A percentile compares a stretch with the other conserved stretches of the same genome.
phyloP scores from a whole-genome alignment of 1,140 invertebrate species.

The Nephotettix cincticeps region DNA sequence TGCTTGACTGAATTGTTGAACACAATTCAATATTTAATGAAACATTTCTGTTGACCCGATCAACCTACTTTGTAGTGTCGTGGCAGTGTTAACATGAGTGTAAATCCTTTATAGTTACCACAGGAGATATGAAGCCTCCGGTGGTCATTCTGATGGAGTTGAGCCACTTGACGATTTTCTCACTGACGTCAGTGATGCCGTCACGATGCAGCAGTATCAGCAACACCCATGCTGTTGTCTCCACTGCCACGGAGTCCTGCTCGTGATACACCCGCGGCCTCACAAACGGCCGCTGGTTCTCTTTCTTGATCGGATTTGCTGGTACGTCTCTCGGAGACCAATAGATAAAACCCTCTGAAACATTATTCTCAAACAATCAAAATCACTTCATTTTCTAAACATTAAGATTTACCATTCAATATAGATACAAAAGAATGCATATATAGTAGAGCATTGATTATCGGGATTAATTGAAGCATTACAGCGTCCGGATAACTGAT shows the following conservation, averaged over 20 bases:
- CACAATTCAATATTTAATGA: too few relatives aligned
- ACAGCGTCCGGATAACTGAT: too few relatives aligned
- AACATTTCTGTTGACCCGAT: too few relatives aligned
- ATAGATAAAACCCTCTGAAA: conserved; percentile 52
- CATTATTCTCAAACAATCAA: neutral
- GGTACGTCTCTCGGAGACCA: conserved; percentile 50
- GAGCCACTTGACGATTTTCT: conserved; percentile 59
- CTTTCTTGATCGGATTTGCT: conserved; percentile 46
- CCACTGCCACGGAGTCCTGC: conserved; percentile 52
- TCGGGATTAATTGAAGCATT: too few relatives aligned
- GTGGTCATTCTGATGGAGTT: conserved; percentile 57
- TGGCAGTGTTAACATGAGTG: too few relatives aligned
- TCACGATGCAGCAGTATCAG: conserved; percentile 53
- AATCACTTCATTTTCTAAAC: neutral
- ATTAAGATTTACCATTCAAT: neutral
- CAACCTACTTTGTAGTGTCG: too few relatives aligned
- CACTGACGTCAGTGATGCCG: conserved; percentile 47
- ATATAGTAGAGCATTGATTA: too few relatives aligned
- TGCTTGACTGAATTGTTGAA: too few relatives aligned
- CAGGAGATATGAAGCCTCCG: conserved; percentile 57
- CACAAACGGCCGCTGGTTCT: conserved; percentile 54
- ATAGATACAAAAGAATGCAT: neutral
- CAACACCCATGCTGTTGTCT: conserved; percentile 60
- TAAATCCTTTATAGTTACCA: too few relatives aligned
- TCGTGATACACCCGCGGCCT: conserved; percentile 48